A percentile compares a stretch with the other conserved stretches of the same genome.
phyloP scores from a whole-genome alignment of 2,888 invertebrate species.

The Rotaria sp. region DNA sequence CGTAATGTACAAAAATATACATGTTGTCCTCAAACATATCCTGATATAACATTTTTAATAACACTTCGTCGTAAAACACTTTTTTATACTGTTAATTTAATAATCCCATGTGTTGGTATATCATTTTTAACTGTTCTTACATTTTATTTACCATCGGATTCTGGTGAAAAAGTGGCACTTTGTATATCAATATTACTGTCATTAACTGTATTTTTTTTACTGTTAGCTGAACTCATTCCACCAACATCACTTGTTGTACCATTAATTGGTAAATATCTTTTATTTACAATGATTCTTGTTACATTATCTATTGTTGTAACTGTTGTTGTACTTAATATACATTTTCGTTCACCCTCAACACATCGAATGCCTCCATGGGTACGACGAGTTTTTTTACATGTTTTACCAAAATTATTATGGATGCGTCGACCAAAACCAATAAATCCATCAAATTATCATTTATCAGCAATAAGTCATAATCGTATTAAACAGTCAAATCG shows the following conservation, averaged over 20 bases:
- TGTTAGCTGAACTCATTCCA: conserved; percentile 95
- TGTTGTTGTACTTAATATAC: conserved; percentile 67
- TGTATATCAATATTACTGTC: conserved; percentile 93
- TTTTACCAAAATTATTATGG: conserved; percentile 79
- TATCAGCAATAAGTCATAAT: neutral
- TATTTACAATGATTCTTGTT: conserved; percentile 56
- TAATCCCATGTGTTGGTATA: conserved; percentile 90
- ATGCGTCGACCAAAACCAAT: conserved; percentile 59
- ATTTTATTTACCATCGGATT: conserved; percentile 92
- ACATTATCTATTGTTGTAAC: conserved; percentile 57
- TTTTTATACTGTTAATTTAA: conserved; percentile 91
- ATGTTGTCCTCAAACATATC: conserved; percentile 54
- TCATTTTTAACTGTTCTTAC: conserved; percentile 89
- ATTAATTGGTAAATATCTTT: conserved; percentile 68
- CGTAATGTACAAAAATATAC: conserved; percentile 59
- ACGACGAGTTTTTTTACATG: conserved; percentile 84
- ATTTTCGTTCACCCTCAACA: conserved; percentile 91
- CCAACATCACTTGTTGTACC: conserved; percentile 94
- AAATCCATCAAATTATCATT: neutral
- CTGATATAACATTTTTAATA: conserved; percentile 56
- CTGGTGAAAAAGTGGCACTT: conserved; percentile 92
- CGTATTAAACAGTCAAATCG: neutral
- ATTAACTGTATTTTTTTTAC: conserved; percentile 94
- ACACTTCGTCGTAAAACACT: conserved; percentile 61
- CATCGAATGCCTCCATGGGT: conserved; percentile 98